phyloP scores from a whole-genome alignment of 1,140 invertebrate genomes.

The Ruditapes philippinarum region DNA sequence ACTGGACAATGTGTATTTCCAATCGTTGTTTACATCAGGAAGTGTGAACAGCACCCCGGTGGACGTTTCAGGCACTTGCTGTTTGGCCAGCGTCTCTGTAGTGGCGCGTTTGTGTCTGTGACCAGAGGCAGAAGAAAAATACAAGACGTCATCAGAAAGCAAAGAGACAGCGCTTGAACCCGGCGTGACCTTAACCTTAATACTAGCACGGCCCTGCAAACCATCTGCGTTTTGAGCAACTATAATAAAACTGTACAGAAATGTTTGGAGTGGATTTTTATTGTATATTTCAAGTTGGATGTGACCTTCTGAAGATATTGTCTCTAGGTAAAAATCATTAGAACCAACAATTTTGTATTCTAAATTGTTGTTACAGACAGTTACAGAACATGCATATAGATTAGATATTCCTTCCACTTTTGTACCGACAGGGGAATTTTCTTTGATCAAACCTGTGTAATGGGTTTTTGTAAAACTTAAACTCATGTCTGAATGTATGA shows the following conservation, averaged over 20 bases:
- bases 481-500: neutral
- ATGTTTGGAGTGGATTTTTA: neutral
- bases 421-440: neutral
- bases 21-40: neutral
- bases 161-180: neutral
- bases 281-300: slow-evolving; percentile 38
- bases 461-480: neutral
- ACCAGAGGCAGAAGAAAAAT: neutral
- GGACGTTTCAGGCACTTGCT: neutral
- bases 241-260: slow-evolving; percentile 16
- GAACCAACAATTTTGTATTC: slow-evolving; percentile 52
- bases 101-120: slow-evolving; percentile 27
- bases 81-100: neutral
- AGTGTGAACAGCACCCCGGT: slow-evolving; percentile 10
- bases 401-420: slow-evolving; percentile 27
- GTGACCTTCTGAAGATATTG: neutral
- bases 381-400: slow-evolving; percentile 25
- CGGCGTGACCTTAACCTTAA: slow-evolving; percentile 2
- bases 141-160: neutral
- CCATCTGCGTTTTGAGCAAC: slow-evolving; percentile 30
- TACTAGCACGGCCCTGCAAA: neutral
- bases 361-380: neutral
- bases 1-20: neutral
- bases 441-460: slow-evolving; percentile 1
- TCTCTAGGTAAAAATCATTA: slow-evolving; percentile 28